Base-by-base conservation (phyloP, 2,113 vertebrate genomes). In the Grantiella picta region DNA sequence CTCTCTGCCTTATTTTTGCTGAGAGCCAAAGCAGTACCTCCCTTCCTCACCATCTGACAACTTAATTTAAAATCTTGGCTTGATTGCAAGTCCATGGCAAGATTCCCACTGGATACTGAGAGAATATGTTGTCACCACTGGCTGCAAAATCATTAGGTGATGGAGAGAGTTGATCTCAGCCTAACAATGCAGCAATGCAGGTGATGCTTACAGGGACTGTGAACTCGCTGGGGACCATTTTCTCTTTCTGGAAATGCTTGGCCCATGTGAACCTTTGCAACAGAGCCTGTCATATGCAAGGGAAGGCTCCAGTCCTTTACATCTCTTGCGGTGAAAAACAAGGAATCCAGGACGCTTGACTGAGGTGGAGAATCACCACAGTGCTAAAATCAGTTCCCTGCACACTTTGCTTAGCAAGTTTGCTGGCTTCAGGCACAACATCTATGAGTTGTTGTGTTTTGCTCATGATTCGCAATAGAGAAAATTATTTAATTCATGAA, bases 11-110 rank as follows among this genome's bases (percentile, higher is more conserved):
- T 42, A 10, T 54, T 77, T 71, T 66, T 8, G 1, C 40, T 40
- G 40, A 54, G 9, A 72, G 7, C 28, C 49, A 59, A n/a, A 87
- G 59, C 2, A 21, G 72, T 61, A 33, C 22, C 10, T 88, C 38
- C 38, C 81, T 86, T 65, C 64, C n/a, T 91, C 75, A 80, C 70
- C 59, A 69, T 80, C 85, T 90, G 82, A 92, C 50, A 87, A 63
- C 49, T 92, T 87, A 31, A 80, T 94, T 91, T 87, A 76, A 76
- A 92, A 75, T 89, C 78, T 91, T 95, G 91, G 73, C 91, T 82
- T 89, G 54, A 5, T 72, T 92, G 54, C 50, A 85, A 94, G 61
- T 33, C 84, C n/a, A 54, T 96, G 91, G 89, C 70, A 91, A 82
- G 71, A 73, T 72, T 96, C 84, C 84, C 45, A 12, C 56, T 86